These are phyloP conservation scores for Acrossocheilus wenchowensis DNA, from an alignment of 2,797 vertebrate genomes.

Conservation along the genomic window DNA sequence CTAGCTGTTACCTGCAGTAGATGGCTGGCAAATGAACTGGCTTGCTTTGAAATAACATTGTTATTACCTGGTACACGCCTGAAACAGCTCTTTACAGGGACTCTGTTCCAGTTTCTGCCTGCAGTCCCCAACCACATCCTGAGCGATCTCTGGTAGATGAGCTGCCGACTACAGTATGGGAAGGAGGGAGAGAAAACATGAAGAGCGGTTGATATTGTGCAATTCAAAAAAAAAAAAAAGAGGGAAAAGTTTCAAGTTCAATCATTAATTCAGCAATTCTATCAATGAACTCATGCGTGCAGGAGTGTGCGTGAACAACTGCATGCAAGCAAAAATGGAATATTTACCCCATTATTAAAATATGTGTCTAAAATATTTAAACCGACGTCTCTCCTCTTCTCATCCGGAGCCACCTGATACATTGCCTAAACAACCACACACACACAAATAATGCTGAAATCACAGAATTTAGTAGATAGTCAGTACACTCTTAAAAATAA, in stretches of 20 bases:
- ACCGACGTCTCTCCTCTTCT: constrained; percentile 85
- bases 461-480: constrained; percentile 56
- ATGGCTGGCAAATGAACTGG: not conserved
- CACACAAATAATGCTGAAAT: constrained; percentile 51
- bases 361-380: constrained; percentile 86
- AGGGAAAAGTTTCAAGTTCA: not conserved
- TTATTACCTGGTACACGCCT: constrained; percentile 87
- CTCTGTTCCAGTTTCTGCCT: constrained; percentile 82
- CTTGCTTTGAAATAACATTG: not conserved
- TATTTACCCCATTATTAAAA: constrained; percentile 87
- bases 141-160: constrained; percentile 86
- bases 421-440: constrained; percentile 76
- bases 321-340: not conserved
- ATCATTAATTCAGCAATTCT: not conserved
- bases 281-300: not conserved
- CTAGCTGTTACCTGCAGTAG: not conserved
- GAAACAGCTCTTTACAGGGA: constrained; percentile 88
- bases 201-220: constrained; percentile 19
- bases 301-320: constrained; percentile 16
- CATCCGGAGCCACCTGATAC: constrained; percentile 89
- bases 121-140: constrained; percentile 82
- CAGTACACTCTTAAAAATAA: not conserved
- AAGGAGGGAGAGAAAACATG: constrained; percentile 32
- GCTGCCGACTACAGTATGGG: constrained; percentile 73
- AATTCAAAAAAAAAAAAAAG: not conserved